Conservation (phyloP, 2,888 invertebrate species). For the Rhamnusium bicolor region DNA sequence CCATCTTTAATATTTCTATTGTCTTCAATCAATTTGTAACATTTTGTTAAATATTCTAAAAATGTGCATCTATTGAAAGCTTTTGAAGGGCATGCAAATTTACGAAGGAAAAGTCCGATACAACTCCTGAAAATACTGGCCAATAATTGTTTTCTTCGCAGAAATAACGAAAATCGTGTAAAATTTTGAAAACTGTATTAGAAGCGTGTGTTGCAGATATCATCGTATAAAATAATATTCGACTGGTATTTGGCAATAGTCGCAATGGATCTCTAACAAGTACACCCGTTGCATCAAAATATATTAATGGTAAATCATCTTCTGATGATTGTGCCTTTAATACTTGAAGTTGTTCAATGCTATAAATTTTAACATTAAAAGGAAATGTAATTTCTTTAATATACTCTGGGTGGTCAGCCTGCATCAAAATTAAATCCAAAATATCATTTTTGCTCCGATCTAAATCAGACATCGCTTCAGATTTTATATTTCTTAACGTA, state of each 20-base stretch:
- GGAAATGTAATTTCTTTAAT: neutral
- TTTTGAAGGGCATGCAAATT: slow-evolving; percentile 43
- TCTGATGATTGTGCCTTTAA: too few relatives aligned
- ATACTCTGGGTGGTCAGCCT: slow-evolving; percentile 10
- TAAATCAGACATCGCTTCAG: slow-evolving; percentile 34
- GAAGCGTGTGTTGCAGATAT: neutral
- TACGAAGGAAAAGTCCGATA: slow-evolving; percentile 32
- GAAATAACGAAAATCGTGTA: slow-evolving; percentile 2
- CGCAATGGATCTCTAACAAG: too few relatives aligned
- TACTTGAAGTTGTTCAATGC: too few relatives aligned
- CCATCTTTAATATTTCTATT: neutral
- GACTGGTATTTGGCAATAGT: neutral
- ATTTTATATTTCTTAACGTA: slow-evolving; percentile 43
- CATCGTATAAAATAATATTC: too few relatives aligned
- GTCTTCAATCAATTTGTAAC: neutral
- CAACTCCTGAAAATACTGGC: slow-evolving; percentile 4
- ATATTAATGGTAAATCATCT: too few relatives aligned
- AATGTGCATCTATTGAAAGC: slow-evolving; percentile 33
- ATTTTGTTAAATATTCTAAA: neutral
- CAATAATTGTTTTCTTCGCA: slow-evolving; percentile 13
- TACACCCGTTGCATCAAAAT: too few relatives aligned
- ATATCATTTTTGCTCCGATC: slow-evolving; percentile 20
- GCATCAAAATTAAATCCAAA: too few relatives aligned
- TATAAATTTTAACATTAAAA: too few relatives aligned
- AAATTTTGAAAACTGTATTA: neutral